Evolutionary conservation across 2,113 vertebrate species (phyloP).

Genomic region (Donacobius atricapilla): DNA sequence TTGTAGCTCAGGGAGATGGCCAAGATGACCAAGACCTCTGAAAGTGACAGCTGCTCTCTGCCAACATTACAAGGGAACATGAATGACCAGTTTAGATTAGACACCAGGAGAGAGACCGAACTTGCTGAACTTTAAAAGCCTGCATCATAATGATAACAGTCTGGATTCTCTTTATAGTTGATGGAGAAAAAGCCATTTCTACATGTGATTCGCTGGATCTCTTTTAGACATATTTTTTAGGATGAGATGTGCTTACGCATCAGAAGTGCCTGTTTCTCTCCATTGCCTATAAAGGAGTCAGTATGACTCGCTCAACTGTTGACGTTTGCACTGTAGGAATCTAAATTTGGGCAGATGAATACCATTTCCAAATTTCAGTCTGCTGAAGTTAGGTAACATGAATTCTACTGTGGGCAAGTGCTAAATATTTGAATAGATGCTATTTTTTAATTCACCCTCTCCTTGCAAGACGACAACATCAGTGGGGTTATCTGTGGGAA

Average conservation of each 20-base stretch:
- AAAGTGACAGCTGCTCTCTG: neutral
- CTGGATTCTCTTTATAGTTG: neutral
- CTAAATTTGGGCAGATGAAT: conserved; percentile 61
- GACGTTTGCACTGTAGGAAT: conserved; percentile 50
- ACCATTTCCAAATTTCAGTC: conserved; percentile 42
- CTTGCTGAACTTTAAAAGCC: neutral
- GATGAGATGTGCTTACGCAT: conserved; percentile 60
- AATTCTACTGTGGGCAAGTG: conserved; percentile 52
- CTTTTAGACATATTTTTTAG: conserved; percentile 22
- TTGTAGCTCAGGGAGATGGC: neutral
- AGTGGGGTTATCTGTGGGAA: conserved; percentile 50
- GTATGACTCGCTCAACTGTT: conserved; percentile 56
- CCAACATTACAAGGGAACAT: fast-evolving
- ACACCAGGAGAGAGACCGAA: neutral
- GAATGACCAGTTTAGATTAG: neutral
- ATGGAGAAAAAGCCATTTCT: neutral
- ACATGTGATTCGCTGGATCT: neutral
- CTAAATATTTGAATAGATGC: conserved; percentile 55
- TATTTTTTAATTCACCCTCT: conserved; percentile 57
- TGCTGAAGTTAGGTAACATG: conserved; percentile 58
- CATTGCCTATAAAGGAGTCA: conserved; percentile 53
- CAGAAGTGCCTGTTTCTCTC: conserved; percentile 46
- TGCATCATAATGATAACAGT: neutral
- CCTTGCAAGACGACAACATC: conserved; percentile 42
- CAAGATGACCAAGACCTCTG: neutral